Evolutionary conservation across 1,140 invertebrate species (phyloP).

Genomic region (Callitettix versicolor): DNA sequence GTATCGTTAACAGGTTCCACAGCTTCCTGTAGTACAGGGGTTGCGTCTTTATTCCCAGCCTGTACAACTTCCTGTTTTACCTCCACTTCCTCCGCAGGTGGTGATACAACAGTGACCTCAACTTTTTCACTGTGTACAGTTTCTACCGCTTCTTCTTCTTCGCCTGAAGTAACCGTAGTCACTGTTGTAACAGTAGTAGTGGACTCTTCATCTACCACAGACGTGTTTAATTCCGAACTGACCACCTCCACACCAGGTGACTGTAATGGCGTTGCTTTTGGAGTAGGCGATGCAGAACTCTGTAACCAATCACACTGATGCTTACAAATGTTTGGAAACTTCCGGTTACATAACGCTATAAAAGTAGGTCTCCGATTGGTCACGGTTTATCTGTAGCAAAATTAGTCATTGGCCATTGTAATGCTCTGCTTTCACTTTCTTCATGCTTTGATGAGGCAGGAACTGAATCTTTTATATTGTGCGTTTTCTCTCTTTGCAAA

Average conservation of each 20-base stretch:
- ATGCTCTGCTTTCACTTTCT: slow-evolving; percentile 8
- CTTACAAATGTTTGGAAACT: slow-evolving; percentile 5
- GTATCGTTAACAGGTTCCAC: slow-evolving; percentile 17
- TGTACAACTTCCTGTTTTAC: background rate
- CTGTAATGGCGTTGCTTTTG: slow-evolving; percentile 42
- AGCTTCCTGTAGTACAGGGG: slow-evolving; percentile 19
- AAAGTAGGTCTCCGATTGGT: too few species aligned
- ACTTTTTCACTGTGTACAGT: slow-evolving; percentile 1
- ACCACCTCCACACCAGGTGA: slow-evolving; percentile 41
- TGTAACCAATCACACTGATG: slow-evolving; percentile 14
- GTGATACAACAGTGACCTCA: slow-evolving; percentile 16
- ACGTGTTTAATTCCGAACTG: slow-evolving; percentile 15
- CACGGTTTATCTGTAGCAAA: too few species aligned
- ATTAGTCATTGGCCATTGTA: too few species aligned
- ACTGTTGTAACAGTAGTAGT: slow-evolving; percentile 11
- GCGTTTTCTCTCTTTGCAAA: too few species aligned
- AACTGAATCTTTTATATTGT: background rate
- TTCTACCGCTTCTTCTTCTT: background rate
- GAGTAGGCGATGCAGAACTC: slow-evolving; percentile 31
- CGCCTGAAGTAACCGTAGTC: background rate
- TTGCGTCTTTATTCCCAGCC: background rate
- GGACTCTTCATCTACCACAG: background rate
- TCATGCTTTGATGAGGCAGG: slow-evolving; percentile 21
- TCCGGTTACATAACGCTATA: too few species aligned
- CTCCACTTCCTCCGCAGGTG: background rate